A percentile compares a stretch with the other conserved stretches of the same genome.
Evolutionary conservation across 2,797 vertebrate species (phyloP).

Genomic region (Premnoplex brunnescens): DNA sequence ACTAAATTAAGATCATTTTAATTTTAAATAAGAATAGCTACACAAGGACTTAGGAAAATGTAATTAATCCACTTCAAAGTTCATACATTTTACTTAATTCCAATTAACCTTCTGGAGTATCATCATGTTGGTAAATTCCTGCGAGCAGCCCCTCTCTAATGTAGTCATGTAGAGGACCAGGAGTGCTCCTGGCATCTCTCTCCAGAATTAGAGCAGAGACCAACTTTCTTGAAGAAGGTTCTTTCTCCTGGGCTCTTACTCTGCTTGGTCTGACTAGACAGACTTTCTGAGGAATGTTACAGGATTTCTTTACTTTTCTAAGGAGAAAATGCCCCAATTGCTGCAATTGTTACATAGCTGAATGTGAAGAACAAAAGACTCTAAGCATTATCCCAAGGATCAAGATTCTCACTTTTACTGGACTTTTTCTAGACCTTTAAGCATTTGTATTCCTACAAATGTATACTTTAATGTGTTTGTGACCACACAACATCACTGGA

Average conservation of each 20-base stretch:
- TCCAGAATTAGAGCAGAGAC: not conserved
- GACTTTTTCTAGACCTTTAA: not conserved
- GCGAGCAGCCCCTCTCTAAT: not conserved
- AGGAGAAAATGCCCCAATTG: not conserved
- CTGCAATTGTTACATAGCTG: not conserved
- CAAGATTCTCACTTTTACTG: not conserved
- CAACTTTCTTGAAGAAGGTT: not conserved
- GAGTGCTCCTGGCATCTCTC: not conserved
- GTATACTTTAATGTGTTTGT: not conserved
- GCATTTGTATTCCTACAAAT: not conserved
- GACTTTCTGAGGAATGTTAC: not conserved
- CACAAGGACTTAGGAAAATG: constrained; percentile 8
- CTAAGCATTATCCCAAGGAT: not conserved
- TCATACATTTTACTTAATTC: constrained; percentile 44
- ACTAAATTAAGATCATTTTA: constrained; percentile 51
- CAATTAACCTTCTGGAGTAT: constrained; percentile 33
- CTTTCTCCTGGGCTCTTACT: not conserved
- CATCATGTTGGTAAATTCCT: not conserved
- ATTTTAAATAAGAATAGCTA: constrained; percentile 49
- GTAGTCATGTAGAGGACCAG: not conserved
- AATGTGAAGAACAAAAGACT: not conserved
- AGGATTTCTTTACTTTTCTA: not conserved
- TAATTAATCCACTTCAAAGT: constrained; percentile 58
- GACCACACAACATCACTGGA: not conserved
- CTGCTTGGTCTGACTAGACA: not conserved